Evolutionary conservation across 2,113 vertebrate species (phyloP), one percentile per base, ranked within the genome.

Genomic region (Willisornis vidua): DNA sequence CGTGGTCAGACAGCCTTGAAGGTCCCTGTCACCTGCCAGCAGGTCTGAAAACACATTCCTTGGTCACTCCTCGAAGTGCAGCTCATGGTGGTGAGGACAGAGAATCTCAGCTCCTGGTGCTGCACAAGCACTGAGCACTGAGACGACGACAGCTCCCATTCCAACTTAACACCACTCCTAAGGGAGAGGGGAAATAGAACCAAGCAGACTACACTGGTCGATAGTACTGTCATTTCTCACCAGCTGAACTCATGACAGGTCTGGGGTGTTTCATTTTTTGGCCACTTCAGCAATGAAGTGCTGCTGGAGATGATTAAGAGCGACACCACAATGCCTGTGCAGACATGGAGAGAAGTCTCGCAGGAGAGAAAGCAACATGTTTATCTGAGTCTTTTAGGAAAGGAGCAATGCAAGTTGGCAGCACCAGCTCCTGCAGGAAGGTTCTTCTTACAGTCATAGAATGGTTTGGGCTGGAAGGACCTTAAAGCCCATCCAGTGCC

Each of bases 21-120:
- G 79, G 58, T 76, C 31, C 58, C 52, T 9, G 8, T 22, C 78
- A 70, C 24, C 89, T 82, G 70, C 37, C 81, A 93, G 1, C n/a
- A 15, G 0, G 0, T 24, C 54, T 58, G 51, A 7, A 79, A 59
- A 51, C 0, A 31, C 0, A 1, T 18, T 63, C 75, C 62, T 86
- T 2, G 0, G 4, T 73, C 62, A 16, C 61, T 54, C 39, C 81
- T 41, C 13, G 2, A 31, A 15, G 51, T 1, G 16, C 37, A 75
- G 93, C 52, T 72, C 1, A 0, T 25, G 81, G 85, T 10, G 4
- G 2, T 2, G 74, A 22, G 0, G 37, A 26, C 2, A 1, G 0
- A 0, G 4, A 65, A 65, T 3, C 37, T 14, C 16, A 6, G 82
- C 29, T 63, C 23, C 48, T 0, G 37, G 17, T 14, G 54, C 49